These are phyloP conservation scores for Propithecus perrieri DNA, from an alignment of 2,797 vertebrate species.

Conservation along the genomic window DNA sequence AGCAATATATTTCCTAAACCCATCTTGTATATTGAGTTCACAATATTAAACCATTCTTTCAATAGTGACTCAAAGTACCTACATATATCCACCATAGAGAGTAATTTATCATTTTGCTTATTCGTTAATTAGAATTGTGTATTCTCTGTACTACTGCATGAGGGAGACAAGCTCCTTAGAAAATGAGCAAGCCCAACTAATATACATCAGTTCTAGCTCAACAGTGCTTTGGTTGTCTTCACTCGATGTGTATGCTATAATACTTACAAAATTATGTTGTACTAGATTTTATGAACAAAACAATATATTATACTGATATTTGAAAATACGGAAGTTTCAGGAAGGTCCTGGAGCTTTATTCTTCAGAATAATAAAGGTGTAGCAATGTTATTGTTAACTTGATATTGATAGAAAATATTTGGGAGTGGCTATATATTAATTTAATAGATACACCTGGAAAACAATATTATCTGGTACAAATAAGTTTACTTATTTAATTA, in stretches of 20 bases:
- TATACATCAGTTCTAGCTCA: not conserved
- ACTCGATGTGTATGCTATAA: too few species aligned
- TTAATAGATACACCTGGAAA: not conserved
- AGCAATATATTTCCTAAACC: not conserved
- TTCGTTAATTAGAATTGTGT: not conserved
- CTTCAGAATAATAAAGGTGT: not conserved
- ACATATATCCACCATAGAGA: not conserved
- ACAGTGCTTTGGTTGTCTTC: not conserved
- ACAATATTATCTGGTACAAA: not conserved
- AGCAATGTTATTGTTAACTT: not conserved
- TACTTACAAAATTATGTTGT: not conserved
- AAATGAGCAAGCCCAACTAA: not conserved
- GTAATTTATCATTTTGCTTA: not conserved
- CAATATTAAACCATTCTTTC: not conserved
- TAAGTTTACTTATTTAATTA: not conserved
- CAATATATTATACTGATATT: not conserved
- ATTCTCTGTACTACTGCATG: not conserved
- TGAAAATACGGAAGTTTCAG: not conserved
- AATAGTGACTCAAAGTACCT: not conserved
- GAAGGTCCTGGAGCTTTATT: not conserved
- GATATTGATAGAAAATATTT: not conserved
- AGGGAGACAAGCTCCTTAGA: not conserved
- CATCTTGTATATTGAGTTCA: not conserved
- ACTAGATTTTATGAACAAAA: not conserved
- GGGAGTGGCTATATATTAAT: not conserved